Evolutionary conservation across 2,113 vertebrate species (phyloP).

Genomic region (Podarcis muralis): DNA sequence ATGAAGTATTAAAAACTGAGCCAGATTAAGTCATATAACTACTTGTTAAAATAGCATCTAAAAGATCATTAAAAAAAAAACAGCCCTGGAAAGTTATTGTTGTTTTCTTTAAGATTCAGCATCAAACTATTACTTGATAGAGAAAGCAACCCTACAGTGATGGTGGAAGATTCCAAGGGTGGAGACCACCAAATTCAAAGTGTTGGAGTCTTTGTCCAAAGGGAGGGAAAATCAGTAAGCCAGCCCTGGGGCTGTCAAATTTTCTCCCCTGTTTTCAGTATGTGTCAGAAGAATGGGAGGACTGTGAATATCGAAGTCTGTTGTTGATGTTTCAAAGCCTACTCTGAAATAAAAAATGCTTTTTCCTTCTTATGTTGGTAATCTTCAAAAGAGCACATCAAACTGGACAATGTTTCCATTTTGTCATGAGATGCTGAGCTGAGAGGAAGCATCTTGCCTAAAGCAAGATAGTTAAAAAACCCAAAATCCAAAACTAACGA

Average conservation of each 20-base stretch:
- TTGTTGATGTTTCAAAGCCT: background rate
- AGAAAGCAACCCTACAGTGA: too few species aligned
- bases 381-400: background rate
- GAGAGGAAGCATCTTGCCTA: background rate
- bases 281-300: too few species aligned
- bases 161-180: too few species aligned
- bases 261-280: too few species aligned
- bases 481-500: background rate
- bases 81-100: too few species aligned
- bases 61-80: background rate
- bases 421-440: background rate
- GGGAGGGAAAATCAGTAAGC: too few species aligned
- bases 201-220: too few species aligned
- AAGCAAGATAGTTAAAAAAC: background rate
- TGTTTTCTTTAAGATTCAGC: too few species aligned
- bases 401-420: background rate
- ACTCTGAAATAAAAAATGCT: background rate
- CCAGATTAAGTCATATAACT: background rate
- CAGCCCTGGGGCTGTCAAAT: too few species aligned
- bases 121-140: too few species aligned
- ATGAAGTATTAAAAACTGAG: background rate
- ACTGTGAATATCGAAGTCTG: too few species aligned
- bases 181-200: too few species aligned
- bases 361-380: background rate
- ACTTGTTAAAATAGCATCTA: background rate